These are phyloP conservation scores for Candidula unifasciata DNA, from an alignment of 2,888 invertebrate species.

Conservation along the genomic window DNA sequence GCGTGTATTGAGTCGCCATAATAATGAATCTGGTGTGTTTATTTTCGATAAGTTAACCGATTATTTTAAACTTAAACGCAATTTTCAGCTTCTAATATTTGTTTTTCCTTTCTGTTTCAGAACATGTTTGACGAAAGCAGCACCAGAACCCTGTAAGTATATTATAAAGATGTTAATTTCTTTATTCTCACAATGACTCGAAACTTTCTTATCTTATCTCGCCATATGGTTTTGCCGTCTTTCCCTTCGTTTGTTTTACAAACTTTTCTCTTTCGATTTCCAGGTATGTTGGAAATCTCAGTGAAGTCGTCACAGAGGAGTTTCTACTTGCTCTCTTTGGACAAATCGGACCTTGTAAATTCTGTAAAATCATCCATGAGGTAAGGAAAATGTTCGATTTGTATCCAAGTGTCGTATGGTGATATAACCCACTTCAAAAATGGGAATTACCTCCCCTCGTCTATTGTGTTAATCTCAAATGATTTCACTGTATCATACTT, in stretches of 20 bases:
- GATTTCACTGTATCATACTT: not conserved
- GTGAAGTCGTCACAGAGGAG: constrained; percentile 94
- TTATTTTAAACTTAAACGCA: not conserved
- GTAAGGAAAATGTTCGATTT: constrained; percentile 75
- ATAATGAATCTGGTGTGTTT: constrained; percentile 68
- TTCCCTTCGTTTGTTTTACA: constrained; percentile 45
- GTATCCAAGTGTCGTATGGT: not conserved
- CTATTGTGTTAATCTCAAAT: not conserved
- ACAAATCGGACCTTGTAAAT: constrained; percentile 97
- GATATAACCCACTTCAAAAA: not conserved
- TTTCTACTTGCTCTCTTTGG: constrained; percentile 95
- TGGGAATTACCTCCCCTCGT: constrained; percentile 43
- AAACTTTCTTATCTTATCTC: constrained; percentile 50
- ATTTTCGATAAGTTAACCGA: constrained; percentile 55
- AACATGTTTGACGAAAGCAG: constrained; percentile 66
- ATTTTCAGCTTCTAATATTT: constrained; percentile 45
- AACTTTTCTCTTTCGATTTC: constrained; percentile 46
- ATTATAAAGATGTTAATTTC: constrained; percentile 46
- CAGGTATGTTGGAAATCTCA: constrained; percentile 97
- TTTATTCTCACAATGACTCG: constrained; percentile 43
- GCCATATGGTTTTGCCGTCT: constrained; percentile 36
- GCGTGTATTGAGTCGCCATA: constrained; percentile 70
- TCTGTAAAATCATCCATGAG: constrained; percentile 99
- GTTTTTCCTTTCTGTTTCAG: constrained; percentile 64
- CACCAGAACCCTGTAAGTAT: constrained; percentile 73